These are phyloP conservation scores for Oxystoma pomonae DNA, from an alignment of 2,888 invertebrate species.

Conservation along the genomic window DNA sequence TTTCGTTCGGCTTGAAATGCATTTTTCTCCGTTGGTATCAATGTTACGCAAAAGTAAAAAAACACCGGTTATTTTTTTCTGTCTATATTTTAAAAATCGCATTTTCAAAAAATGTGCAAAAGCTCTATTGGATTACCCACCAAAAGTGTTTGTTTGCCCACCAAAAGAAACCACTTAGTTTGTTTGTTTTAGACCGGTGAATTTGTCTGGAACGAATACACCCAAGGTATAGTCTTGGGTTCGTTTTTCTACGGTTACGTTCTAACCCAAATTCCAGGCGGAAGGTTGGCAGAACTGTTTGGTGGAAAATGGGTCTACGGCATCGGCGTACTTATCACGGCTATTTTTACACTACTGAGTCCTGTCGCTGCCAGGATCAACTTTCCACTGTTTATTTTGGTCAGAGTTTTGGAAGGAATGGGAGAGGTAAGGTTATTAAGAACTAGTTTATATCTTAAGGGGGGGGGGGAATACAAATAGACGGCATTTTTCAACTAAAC, in stretches of 20 bases:
- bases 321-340: slow-evolving; percentile 73
- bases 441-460: no score
- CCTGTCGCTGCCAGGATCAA: slow-evolving; percentile 72
- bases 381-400: slow-evolving; percentile 65
- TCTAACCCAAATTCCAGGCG: slow-evolving; percentile 76
- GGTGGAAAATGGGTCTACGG: slow-evolving; percentile 89
- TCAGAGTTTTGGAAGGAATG: slow-evolving; percentile 77
- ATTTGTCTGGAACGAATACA: slow-evolving; percentile 73
- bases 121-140: no score
- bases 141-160: no score
- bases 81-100: no score
- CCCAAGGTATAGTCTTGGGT: slow-evolving; percentile 76
- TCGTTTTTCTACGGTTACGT: slow-evolving; percentile 84
- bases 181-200: slow-evolving; percentile 65
- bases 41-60: no score
- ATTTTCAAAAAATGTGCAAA: no score
- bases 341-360: slow-evolving; percentile 76
- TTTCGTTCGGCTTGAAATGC: no score
- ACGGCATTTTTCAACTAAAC: no score
- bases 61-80: no score
- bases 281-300: slow-evolving; percentile 75
- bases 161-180: no score
- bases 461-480: no score
- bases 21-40: no score
- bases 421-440: slow-evolving; percentile 63